phyloP scores from a whole-genome alignment of 2,797 vertebrate species.

The Tangara arthus region DNA sequence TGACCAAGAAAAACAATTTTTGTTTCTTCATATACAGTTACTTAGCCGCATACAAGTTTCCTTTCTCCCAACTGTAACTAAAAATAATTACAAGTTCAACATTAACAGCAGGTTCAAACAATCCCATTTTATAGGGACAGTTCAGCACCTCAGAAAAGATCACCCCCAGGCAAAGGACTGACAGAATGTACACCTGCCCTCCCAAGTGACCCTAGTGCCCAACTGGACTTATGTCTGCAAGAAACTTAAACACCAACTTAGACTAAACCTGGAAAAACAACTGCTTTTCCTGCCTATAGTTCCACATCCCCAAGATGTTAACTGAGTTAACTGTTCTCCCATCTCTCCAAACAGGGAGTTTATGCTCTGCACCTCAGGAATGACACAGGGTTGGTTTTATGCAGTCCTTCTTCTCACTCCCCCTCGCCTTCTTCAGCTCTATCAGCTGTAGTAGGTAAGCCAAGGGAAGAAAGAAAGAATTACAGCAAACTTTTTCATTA shows the following conservation, averaged over 20 bases:
- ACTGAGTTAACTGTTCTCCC: background rate
- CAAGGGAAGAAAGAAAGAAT: background rate
- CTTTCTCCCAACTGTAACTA: background rate
- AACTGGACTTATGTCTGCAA: background rate
- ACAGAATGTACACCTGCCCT: background rate
- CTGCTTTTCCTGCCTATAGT: background rate
- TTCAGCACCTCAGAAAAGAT: background rate
- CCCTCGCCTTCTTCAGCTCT: background rate
- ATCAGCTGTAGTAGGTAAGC: background rate
- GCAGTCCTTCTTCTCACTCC: background rate
- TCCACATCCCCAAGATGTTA: background rate
- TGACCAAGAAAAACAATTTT: background rate
- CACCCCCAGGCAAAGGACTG: background rate
- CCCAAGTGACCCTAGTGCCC: background rate
- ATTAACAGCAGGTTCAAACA: background rate
- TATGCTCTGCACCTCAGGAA: background rate
- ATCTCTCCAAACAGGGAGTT: background rate
- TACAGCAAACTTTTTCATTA: background rate
- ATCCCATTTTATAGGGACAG: background rate
- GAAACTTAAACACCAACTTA: background rate
- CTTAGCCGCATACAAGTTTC: background rate
- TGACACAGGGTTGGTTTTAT: background rate
- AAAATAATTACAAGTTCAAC: background rate
- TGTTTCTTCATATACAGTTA: background rate
- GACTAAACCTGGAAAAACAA: background rate